Conservation (phyloP, 1,140 invertebrate genomes). For the Drosophila simulans region DNA sequence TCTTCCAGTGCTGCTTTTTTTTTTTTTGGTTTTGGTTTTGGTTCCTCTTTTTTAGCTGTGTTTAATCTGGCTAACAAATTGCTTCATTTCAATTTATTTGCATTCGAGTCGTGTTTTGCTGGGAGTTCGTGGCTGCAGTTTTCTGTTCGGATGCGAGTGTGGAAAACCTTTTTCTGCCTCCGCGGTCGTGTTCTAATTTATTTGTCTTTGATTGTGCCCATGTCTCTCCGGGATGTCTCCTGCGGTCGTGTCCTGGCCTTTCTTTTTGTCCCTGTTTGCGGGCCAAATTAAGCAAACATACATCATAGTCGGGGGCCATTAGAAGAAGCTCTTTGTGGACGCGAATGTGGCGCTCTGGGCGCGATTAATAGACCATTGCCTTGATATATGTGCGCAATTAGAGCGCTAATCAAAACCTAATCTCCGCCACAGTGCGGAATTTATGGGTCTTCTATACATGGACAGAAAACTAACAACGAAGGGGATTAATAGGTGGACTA, state of each 20-base stretch:
- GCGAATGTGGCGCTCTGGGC: conserved; percentile 42
- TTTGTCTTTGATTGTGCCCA: conserved; percentile 82
- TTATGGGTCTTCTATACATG: conserved; percentile 42
- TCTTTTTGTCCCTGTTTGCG: conserved; percentile 42
- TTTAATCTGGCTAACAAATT: conserved; percentile 83
- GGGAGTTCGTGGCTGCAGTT: conserved; percentile 66
- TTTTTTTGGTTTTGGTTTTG: too few relatives aligned
- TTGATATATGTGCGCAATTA: conserved; percentile 77
- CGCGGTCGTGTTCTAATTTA: conserved; percentile 81
- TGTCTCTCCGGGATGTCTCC: conserved; percentile 52
- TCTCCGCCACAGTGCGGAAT: conserved; percentile 37
- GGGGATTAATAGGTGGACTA: too few relatives aligned
- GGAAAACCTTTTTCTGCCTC: conserved; percentile 56
- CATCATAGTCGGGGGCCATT: conserved; percentile 69
- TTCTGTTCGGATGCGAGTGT: conserved; percentile 40
- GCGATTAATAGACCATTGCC: conserved; percentile 57
- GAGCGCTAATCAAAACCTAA: conserved; percentile 72
- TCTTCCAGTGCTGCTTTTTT: conserved; percentile 1
- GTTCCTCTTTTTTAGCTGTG: conserved; percentile 35
- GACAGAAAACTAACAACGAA: not conserved
- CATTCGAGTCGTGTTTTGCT: conserved; percentile 60
- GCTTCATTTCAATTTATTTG: conserved; percentile 84
- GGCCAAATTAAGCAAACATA: conserved; percentile 72
- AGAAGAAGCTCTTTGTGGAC: conserved; percentile 37
- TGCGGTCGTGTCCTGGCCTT: conserved; percentile 60